phyloP scores from a whole-genome alignment of 2,113 vertebrate species.

The Theropithecus gelada region DNA sequence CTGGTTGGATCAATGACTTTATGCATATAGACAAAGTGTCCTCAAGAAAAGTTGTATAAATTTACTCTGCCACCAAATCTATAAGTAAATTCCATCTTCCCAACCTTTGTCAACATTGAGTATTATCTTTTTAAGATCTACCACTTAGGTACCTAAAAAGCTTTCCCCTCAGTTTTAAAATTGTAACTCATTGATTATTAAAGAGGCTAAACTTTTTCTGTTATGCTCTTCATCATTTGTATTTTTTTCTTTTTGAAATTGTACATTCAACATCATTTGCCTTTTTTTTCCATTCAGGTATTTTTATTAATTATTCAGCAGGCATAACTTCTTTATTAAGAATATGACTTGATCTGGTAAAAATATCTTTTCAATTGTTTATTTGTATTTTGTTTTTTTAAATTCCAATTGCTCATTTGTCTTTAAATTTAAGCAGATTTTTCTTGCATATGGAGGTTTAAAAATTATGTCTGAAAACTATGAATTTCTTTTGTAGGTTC shows the following conservation, averaged over 20 bases:
- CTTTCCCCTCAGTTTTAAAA: conserved; percentile 20
- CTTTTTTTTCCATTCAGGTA: not conserved
- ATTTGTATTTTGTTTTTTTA: not conserved
- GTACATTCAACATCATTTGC: not conserved
- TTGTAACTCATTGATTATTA: not conserved
- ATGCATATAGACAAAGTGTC: not conserved
- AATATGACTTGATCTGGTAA: not conserved
- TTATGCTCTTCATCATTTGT: not conserved
- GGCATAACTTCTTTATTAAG: not conserved
- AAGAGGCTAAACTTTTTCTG: not conserved
- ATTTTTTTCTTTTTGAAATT: not conserved
- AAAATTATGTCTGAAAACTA: not conserved
- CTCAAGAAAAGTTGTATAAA: conserved; percentile 37
- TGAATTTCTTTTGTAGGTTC: not conserved
- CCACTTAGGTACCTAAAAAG: not conserved
- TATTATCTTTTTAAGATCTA: conserved; percentile 41
- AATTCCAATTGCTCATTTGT: not conserved
- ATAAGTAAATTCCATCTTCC: conserved; percentile 22
- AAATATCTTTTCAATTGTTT: not conserved
- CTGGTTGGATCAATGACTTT: not conserved
- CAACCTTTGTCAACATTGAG: not conserved
- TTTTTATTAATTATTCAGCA: conserved; percentile 31
- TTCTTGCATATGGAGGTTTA: not conserved
- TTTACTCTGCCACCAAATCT: conserved; percentile 21
- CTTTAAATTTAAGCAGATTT: not conserved